These are phyloP conservation scores for Pantelozetes paolii DNA, from an alignment of 2,888 invertebrate species.

Conservation along the genomic window DNA sequence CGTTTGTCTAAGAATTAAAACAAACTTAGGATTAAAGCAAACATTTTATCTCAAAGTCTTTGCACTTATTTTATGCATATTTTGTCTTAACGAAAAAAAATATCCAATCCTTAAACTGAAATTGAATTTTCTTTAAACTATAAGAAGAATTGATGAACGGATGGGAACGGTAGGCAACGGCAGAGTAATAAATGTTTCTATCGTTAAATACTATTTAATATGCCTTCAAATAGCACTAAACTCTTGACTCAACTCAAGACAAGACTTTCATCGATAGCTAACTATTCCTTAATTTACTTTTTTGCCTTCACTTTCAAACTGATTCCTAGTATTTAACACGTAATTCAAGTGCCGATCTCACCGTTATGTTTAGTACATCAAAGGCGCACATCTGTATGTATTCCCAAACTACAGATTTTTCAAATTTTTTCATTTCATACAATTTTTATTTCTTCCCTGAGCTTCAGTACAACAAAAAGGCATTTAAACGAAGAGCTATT, in stretches of 20 bases:
- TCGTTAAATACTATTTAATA: constrained; percentile 27
- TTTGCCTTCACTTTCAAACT: background rate
- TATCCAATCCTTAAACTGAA: too few species aligned
- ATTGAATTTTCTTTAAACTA: too few species aligned
- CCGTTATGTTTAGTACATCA: background rate
- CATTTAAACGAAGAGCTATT: constrained; percentile 19
- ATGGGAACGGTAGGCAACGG: too few species aligned
- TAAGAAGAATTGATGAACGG: too few species aligned
- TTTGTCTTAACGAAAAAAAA: background rate
- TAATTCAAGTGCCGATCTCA: background rate
- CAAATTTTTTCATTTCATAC: background rate
- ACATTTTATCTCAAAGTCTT: background rate
- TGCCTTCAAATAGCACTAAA: background rate
- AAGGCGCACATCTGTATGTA: constrained; percentile 5
- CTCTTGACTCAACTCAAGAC: background rate
- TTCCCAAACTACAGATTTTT: constrained; percentile 26
- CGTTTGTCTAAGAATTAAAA: too few species aligned
- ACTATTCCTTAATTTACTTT: too few species aligned
- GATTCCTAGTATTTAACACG: background rate
- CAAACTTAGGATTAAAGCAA: background rate
- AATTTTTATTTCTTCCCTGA: background rate
- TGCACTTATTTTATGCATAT: background rate
- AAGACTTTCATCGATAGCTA: background rate
- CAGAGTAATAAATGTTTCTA: constrained; percentile 8
- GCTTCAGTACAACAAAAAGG: constrained; percentile 15